These are phyloP conservation scores for Lagodon rhomboides DNA, from an alignment of 2,797 vertebrate species.

Conservation along the genomic window DNA sequence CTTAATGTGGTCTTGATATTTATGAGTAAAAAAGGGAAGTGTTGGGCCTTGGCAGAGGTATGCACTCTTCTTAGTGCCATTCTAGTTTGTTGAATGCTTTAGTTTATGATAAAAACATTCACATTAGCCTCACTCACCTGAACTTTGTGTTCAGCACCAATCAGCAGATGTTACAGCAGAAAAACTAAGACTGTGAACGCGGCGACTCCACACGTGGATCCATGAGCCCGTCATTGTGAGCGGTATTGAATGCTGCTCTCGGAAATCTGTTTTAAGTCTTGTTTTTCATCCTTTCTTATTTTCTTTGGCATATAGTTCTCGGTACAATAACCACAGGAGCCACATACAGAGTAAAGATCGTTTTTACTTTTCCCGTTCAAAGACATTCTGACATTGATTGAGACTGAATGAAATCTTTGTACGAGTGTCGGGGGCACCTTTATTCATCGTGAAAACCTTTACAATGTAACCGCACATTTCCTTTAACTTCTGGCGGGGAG, in stretches of 20 bases:
- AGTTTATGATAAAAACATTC: too few relatives aligned
- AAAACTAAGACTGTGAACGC: neutral
- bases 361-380: constrained; percentile 1
- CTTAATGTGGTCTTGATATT: too few relatives aligned
- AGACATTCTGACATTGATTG: constrained; percentile 11
- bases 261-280: neutral
- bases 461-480: neutral
- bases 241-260: neutral
- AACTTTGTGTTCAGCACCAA: neutral
- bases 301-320: neutral
- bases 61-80: too few relatives aligned
- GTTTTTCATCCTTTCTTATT: neutral
- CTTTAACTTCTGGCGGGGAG: neutral
- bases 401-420: constrained; percentile 11
- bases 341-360: too few relatives aligned
- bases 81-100: too few relatives aligned
- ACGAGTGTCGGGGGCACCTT: neutral
- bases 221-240: neutral
- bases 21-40: too few relatives aligned
- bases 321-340: neutral
- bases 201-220: too few relatives aligned
- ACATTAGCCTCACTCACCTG: neutral
- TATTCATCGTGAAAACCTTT: neutral
- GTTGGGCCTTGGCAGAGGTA: too few relatives aligned
- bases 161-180: neutral